A percentile compares a stretch with the other conserved stretches of the same genome.
Evolutionary conservation across 2,888 invertebrate genomes (phyloP).

Genomic region (Rhyacophila evoluta): DNA sequence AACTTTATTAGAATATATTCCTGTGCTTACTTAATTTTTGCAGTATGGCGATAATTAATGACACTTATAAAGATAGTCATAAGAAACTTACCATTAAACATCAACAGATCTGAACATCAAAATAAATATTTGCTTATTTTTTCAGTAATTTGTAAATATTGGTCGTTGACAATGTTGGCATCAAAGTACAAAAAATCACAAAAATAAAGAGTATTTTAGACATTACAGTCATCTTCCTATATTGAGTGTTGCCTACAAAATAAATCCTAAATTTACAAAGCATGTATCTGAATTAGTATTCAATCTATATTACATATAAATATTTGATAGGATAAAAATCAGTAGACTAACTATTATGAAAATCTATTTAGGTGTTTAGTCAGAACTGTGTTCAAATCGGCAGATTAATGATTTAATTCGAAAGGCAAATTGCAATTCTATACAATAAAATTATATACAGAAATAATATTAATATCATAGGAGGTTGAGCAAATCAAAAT

Average conservation of each 20-base stretch:
- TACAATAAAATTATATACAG: background rate
- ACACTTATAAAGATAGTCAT: slow-evolving; percentile 38
- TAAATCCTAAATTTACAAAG: background rate
- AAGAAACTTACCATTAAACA: slow-evolving; percentile 37
- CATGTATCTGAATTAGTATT: background rate
- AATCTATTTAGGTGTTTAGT: background rate
- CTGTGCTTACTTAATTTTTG: background rate
- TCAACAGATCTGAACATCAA: slow-evolving; percentile 32
- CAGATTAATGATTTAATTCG: background rate
- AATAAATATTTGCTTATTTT: slow-evolving; percentile 30
- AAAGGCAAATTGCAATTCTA: background rate
- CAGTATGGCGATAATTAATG: background rate
- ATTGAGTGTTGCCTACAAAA: background rate
- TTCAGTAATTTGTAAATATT: slow-evolving; percentile 22
- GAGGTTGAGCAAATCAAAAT: background rate
- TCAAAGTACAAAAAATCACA: slow-evolving; percentile 33
- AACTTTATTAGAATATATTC: too few relatives aligned
- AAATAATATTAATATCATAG: background rate
- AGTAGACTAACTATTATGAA: background rate
- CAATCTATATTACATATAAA: background rate
- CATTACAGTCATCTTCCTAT: background rate
- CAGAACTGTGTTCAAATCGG: background rate
- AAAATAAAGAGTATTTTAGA: slow-evolving; percentile 38
- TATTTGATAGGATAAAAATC: background rate
- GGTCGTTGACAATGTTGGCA: slow-evolving; percentile 34